Evolutionary conservation across 30 jellyfish, hydroid and myxozoan species (phyloP).

Genomic region (Hydra vulgaris): DNA sequence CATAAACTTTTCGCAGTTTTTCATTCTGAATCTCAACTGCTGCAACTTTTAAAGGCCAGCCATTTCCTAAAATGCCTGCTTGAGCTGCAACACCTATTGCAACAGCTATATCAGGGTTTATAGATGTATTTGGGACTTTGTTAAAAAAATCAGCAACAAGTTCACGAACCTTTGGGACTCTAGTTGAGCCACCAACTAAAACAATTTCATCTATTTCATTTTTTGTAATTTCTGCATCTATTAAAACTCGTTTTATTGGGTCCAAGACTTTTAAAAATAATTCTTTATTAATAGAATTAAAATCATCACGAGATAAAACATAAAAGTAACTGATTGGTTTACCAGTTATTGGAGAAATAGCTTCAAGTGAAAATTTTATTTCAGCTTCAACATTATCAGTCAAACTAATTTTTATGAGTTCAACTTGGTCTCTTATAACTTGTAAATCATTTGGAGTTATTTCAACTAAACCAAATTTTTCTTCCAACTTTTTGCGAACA

Average conservation of each 20-base stretch:
- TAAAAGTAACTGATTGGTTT: conserved; percentile 14
- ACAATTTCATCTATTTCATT: conserved; percentile 77
- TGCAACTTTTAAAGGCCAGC: conserved; percentile 86
- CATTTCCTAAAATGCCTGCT: conserved; percentile 82
- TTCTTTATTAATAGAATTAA: conserved; percentile 36
- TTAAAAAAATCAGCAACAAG: conserved; percentile 47
- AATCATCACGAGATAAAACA: conserved; percentile 31
- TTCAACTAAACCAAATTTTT: conserved; percentile 22
- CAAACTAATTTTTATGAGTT: conserved; percentile 34
- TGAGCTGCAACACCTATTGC: conserved; percentile 80
- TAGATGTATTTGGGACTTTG: conserved; percentile 61
- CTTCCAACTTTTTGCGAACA: conserved; percentile 13
- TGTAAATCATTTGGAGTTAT: conserved; percentile 36
- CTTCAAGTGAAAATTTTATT: conserved; percentile 18
- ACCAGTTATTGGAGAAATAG: conserved; percentile 23
- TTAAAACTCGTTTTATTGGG: conserved; percentile 63
- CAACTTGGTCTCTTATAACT: conserved; percentile 51
- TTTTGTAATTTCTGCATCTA: conserved; percentile 44
- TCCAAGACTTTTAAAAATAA: conserved; percentile 36
- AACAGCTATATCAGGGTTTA: conserved; percentile 89
- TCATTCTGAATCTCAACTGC: conserved; percentile 78
- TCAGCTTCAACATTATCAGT: conserved; percentile 16
- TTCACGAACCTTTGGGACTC: conserved; percentile 72
- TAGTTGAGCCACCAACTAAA: conserved; percentile 89
- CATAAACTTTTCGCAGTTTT: conserved; percentile 32